Evolutionary conservation across 2,888 invertebrate species (phyloP), one percentile per base, ranked within the genome.

Genomic region (Drosophila monieri): DNA sequence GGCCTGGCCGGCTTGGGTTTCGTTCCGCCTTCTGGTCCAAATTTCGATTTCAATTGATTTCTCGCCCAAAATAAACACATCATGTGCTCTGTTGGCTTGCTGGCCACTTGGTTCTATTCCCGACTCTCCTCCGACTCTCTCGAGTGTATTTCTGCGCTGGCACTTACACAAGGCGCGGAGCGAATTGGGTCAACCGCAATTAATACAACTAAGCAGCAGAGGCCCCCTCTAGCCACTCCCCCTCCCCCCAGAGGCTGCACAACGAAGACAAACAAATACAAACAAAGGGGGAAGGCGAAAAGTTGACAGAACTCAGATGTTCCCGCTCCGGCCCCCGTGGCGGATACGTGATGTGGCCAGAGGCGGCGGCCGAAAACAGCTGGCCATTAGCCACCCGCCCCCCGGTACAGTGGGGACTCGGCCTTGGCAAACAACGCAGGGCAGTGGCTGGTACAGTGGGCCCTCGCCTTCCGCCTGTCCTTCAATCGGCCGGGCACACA

Each of bases 151-250:
- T 53, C 18, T 53, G 37, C 49, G 57, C 77, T 58, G 86, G 69
- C 85, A 72, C 74, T 69, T 77, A 72, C 64, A 64, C 62, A 62
- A 62, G 62, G 55, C 55, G 56, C 43, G 66, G 21, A 69, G 66
- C 70, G 62, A 80, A 88, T 88, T 88, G 77, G 80, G 80, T 80
- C 80, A 80, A 76, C 79, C 74, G 68, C 88, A 85, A 85, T 85
- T 66, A 76, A 80, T 85, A 81, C 61, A 69, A 72, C 88, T 80
- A 88, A 87, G 85, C 81, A 80, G 85, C 81, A 80, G 85, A 80
- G 85, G 64, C 64, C 25, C 25, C 25, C 25, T n/a, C n/a, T n/a
- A n/a, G n/a, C n/a, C n/a, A n/a, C n/a, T n/a, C 6, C 25, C 25
- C 6, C 6, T 2, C 27, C 27, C 8, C 27, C 8, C 25, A 18